These are phyloP conservation scores for Melinaea marsaeus DNA, from an alignment of 2,888 invertebrate species.

Conservation along the genomic window DNA sequence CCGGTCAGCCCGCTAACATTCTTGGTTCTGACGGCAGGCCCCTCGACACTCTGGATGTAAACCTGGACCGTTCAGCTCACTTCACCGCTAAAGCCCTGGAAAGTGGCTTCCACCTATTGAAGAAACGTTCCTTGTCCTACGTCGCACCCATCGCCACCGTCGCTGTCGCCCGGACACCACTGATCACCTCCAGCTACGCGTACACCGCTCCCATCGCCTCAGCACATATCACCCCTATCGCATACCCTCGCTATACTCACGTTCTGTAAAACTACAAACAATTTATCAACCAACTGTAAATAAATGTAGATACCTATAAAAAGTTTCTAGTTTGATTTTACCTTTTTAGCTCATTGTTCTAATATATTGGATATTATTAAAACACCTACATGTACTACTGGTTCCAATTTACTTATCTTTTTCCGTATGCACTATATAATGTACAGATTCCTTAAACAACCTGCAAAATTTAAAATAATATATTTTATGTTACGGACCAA, in stretches of 20 bases:
- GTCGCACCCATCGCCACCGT: slow-evolving; percentile 31
- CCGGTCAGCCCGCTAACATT: slow-evolving; percentile 65
- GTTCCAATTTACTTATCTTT: too few species aligned
- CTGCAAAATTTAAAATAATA: too few species aligned
- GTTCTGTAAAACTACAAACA: slow-evolving; percentile 47
- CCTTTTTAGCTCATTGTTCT: too few species aligned
- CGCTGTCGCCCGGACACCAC: slow-evolving; percentile 31
- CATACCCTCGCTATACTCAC: slow-evolving; percentile 20
- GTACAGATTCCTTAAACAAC: too few species aligned
- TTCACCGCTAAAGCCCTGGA: slow-evolving; percentile 53
- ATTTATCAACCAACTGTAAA: too few species aligned
- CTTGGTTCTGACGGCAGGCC: slow-evolving; percentile 65
- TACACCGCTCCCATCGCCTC: slow-evolving; percentile 23
- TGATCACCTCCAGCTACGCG: slow-evolving; percentile 29
- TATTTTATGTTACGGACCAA: too few species aligned
- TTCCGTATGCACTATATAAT: too few species aligned
- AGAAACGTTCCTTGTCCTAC: slow-evolving; percentile 45
- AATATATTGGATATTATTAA: too few species aligned
- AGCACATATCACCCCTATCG: slow-evolving; percentile 13
- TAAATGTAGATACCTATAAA: too few species aligned
- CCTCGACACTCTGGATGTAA: slow-evolving; percentile 64
- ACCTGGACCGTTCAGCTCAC: slow-evolving; percentile 66
- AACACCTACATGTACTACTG: too few species aligned
- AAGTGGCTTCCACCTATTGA: slow-evolving; percentile 44
- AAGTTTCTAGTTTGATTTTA: too few species aligned